Conservation (phyloP, 1,140 invertebrate species). For the Caerostris extrusa region DNA sequence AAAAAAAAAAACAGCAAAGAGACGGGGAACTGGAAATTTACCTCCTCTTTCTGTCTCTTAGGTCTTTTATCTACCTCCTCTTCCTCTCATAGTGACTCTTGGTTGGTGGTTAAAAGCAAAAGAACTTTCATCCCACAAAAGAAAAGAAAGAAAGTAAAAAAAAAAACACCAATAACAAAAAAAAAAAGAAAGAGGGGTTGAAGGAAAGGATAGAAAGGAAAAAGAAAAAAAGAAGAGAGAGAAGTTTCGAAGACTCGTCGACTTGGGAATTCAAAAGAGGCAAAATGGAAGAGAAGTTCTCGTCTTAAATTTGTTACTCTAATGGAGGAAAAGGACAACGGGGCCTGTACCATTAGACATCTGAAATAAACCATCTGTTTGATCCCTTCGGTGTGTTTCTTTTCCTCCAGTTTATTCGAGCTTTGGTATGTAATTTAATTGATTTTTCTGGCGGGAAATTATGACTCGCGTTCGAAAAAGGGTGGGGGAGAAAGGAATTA, state of each 20-base stretch:
- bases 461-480: neutral
- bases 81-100: neutral
- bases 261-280: slow-evolving; percentile 7
- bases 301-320: slow-evolving; percentile 44
- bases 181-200: neutral
- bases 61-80: neutral
- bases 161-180: neutral
- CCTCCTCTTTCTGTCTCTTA: neutral
- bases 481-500: neutral
- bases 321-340: neutral
- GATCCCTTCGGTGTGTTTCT: slow-evolving; percentile 10
- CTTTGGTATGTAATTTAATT: neutral
- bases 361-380: neutral
- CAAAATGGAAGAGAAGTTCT: neutral
- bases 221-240: neutral
- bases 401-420: neutral
- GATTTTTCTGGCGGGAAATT: slow-evolving; percentile 3
- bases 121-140: neutral
- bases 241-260: neutral
- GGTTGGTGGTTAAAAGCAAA: neutral
- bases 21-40: neutral
- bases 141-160: neutral
- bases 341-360: neutral
- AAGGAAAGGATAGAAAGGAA: neutral
- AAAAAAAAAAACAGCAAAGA: neutral